Percentiles rank a stretch among this genome's conserved stretches.
These are phyloP conservation scores for Ciconia stormi DNA, from an alignment of 2,113 vertebrate genomes.

Conservation along the genomic window DNA sequence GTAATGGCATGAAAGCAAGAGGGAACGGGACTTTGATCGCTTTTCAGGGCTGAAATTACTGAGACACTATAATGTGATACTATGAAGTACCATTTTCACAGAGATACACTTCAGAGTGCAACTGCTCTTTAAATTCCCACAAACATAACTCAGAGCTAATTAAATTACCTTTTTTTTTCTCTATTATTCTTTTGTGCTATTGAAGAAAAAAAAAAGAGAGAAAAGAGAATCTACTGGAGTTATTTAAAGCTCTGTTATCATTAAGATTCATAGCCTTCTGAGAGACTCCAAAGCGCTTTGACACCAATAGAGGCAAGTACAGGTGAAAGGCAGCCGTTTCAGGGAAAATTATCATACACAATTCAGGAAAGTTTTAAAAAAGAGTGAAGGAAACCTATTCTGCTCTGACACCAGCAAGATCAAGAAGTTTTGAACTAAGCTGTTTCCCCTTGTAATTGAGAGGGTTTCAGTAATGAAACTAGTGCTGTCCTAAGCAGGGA, in stretches of 20 bases:
- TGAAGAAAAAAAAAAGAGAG: neutral
- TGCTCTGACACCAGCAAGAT: neutral
- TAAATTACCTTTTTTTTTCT: neutral
- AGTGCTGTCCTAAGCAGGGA: neutral
- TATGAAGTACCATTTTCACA: neutral
- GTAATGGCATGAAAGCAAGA: neutral
- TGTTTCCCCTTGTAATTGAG: neutral
- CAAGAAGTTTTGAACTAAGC: neutral
- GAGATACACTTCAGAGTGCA: neutral
- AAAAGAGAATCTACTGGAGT: neutral
- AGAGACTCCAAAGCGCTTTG: neutral
- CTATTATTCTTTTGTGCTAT: neutral
- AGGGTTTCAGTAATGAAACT: neutral
- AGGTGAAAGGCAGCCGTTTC: neutral
- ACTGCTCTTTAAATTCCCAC: neutral
- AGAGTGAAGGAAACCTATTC: neutral
- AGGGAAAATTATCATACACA: neutral
- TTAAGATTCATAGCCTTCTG: neutral
- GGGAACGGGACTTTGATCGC: neutral
- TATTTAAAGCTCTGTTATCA: neutral
- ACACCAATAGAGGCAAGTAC: neutral
- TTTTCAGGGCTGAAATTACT: neutral
- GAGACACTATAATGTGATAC: too few species aligned
- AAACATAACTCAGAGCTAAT: neutral
- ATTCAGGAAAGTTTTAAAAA: neutral